Evolutionary conservation across 1,140 invertebrate species (phyloP), one percentile per base, ranked within the genome.

Genomic region (Sitobion miscanthi): DNA sequence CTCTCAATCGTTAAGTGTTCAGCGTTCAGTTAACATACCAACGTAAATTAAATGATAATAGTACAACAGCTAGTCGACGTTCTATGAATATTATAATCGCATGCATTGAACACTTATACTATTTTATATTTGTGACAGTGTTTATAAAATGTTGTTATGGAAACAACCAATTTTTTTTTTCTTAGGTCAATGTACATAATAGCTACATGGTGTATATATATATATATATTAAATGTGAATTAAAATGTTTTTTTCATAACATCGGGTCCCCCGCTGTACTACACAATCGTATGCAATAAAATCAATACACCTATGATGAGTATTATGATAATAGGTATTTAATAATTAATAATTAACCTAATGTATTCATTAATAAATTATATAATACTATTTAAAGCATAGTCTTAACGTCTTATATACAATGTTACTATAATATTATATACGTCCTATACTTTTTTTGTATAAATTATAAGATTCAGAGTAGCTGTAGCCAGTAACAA

Each of bases 71-170:
- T 30, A 30, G 9, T 69, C 62, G 30, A 77, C n/a, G 62, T 77
- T 17, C 30, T 77, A 17, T 17, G 62, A 77, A 1, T 77, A 77
- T n/a, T 77, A n/a, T 77, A 77, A n/a, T n/a, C 52, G 52, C 52
- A 21, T n/a, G 62, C 62, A 35, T 77, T 17, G 30, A 77, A n/a
- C n/a, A n/a, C 11, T n/a, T n/a, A n/a, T 77, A 83, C 25, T n/a
- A n/a, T 25, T n/a, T 38, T 25, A 45, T 86, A 25, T 5, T 30
- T 86, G 23, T 69, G 25, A 38, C 17, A 52, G 25, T 89, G 88
- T 89, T 89, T 89, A 89, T 57, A 25, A 38, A 38, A 54, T 23
- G 88, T 91, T 47, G 90, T 77, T 25, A 91, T 91, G 62, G 90
- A 42, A 90, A 90, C 89, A 23, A 90, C 35, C 30, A 49, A n/a